phyloP scores from a whole-genome alignment of 2,888 invertebrate genomes.

The Andrena marginata region DNA sequence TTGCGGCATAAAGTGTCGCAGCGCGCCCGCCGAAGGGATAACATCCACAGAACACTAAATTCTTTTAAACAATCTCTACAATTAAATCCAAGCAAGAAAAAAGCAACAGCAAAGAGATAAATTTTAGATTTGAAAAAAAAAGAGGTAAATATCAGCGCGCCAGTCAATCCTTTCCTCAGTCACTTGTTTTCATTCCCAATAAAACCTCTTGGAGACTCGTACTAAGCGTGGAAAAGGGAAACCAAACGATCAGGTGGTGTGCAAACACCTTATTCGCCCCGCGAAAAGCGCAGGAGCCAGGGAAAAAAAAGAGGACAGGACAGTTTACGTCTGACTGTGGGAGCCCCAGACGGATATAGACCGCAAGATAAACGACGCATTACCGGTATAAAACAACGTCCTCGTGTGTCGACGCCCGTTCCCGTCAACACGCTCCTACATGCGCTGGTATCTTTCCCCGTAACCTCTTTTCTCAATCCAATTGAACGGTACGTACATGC shows the following conservation, averaged over 20 bases:
- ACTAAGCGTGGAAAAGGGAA: neutral
- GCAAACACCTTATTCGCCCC: neutral
- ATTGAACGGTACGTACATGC: constrained; percentile 29
- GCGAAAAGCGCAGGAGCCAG: neutral
- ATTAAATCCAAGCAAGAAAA: too few species aligned
- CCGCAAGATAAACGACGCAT: constrained; percentile 68
- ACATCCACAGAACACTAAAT: too few species aligned
- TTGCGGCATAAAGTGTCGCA: too few species aligned
- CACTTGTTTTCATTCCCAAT: too few species aligned
- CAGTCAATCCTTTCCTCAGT: too few species aligned
- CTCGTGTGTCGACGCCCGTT: constrained; percentile 47
- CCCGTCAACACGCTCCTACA: constrained; percentile 45
- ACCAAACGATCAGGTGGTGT: constrained; percentile 8
- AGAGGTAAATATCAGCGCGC: too few species aligned
- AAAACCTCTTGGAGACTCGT: too few species aligned
- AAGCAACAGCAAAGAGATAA: too few species aligned
- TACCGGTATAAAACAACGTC: constrained; percentile 65
- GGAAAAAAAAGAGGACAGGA: constrained; percentile 21
- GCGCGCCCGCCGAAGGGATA: too few species aligned
- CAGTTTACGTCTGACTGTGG: constrained; percentile 35
- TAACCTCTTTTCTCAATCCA: constrained; percentile 61
- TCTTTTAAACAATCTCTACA: too few species aligned
- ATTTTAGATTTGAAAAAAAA: too few species aligned
- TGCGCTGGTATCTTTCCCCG: constrained; percentile 44
- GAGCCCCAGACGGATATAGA: constrained; percentile 61